phyloP scores from a whole-genome alignment of 2,888 invertebrate genomes.

The Tachina fera region DNA sequence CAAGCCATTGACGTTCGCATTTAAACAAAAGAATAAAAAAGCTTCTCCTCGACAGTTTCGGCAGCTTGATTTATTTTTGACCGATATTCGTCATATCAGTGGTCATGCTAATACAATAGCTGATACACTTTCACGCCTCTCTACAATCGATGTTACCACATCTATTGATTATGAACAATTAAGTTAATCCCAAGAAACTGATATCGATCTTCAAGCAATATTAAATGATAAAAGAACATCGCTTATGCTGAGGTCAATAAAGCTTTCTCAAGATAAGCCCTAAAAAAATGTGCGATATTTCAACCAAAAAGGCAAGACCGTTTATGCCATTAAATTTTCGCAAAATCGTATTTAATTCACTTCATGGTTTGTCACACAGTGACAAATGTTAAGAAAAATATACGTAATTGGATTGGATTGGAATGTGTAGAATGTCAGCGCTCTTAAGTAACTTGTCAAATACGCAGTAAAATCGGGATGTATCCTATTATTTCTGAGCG shows the following conservation, averaged over 20 bases:
- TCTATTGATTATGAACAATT: constrained; percentile 3
- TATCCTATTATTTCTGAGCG: not conserved
- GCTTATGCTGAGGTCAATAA: not conserved
- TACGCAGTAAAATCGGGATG: no score
- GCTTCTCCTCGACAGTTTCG: not conserved
- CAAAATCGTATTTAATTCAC: not conserved
- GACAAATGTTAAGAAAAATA: constrained; percentile 1
- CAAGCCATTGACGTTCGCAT: not conserved
- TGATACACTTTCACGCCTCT: not conserved
- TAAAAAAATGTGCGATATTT: constrained; percentile 1
- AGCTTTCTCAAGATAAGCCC: constrained; percentile 1
- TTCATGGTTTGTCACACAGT: not conserved
- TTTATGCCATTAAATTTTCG: not conserved
- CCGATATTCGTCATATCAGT: not conserved
- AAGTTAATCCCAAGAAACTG: constrained; percentile 22
- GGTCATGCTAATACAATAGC: not conserved
- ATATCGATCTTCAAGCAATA: not conserved
- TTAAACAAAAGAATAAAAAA: not conserved
- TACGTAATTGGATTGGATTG: not conserved
- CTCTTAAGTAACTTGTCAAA: constrained; percentile 2
- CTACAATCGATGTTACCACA: not conserved
- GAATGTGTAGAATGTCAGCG: constrained; percentile 36
- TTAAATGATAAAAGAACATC: constrained; percentile 8
- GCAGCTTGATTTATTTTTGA: not conserved
- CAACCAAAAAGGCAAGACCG: constrained; percentile 3